Evolutionary conservation across 2,888 invertebrate genomes (phyloP).

Genomic region (Elegia similella): DNA sequence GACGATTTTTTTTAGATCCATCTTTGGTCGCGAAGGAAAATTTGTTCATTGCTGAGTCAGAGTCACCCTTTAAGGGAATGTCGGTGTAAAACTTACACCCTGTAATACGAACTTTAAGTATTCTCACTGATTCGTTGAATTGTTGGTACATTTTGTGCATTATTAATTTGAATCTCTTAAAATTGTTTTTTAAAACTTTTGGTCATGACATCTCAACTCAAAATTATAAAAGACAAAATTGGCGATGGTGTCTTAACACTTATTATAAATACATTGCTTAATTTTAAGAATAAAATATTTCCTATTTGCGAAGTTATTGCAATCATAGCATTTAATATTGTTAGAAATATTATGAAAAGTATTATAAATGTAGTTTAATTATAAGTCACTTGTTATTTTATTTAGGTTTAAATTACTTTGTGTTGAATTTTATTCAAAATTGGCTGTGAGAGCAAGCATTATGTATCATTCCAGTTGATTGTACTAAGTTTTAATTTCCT

Average conservation of each 20-base stretch:
- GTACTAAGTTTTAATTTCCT: too few species aligned
- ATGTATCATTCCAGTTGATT: not conserved
- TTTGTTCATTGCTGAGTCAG: too few species aligned
- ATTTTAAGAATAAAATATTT: not conserved
- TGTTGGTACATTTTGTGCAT: not conserved
- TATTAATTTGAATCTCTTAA: not conserved
- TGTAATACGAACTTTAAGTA: too few species aligned
- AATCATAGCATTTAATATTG: not conserved
- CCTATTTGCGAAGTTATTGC: not conserved
- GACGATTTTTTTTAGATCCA: too few species aligned
- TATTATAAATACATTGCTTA: not conserved
- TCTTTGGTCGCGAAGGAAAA: too few species aligned
- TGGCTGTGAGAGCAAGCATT: slow-evolving; percentile 11
- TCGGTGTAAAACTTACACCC: too few species aligned
- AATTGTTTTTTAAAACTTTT: not conserved
- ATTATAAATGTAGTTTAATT: slow-evolving; percentile 2
- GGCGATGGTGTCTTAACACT: not conserved
- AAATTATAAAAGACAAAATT: not conserved
- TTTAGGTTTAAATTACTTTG: not conserved
- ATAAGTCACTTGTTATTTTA: slow-evolving; percentile 2
- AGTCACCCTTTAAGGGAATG: too few species aligned
- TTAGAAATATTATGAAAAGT: not conserved
- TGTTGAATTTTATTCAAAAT: not conserved
- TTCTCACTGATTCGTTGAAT: too few species aligned
- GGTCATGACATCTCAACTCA: not conserved